These are phyloP conservation scores for Chamaea fasciata DNA, from an alignment of 2,113 vertebrate species.

Conservation along the genomic window DNA sequence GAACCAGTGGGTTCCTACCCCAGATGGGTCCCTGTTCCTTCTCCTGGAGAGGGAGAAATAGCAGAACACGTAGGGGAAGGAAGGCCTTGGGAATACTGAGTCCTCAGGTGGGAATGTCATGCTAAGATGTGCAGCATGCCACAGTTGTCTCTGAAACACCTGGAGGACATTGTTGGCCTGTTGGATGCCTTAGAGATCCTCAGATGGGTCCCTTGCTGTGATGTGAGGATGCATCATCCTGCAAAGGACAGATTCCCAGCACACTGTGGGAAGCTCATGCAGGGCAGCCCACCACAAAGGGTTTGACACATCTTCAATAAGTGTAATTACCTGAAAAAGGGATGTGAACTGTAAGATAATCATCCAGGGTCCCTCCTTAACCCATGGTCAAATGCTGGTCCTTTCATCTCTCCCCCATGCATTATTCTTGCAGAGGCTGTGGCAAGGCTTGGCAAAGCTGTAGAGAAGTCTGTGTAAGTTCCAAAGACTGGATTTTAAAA, in stretches of 20 bases:
- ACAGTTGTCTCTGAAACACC: neutral
- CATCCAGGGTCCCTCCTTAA: neutral
- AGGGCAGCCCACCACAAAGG: neutral
- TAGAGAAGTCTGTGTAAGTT: neutral
- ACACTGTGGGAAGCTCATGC: neutral
- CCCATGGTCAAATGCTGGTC: neutral
- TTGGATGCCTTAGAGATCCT: neutral
- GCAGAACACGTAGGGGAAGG: neutral
- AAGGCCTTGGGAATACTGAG: neutral
- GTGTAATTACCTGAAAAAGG: neutral
- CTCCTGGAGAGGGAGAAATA: neutral
- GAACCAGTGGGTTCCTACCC: neutral
- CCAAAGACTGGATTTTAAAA: neutral
- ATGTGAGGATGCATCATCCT: neutral
- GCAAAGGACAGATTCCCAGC: neutral
- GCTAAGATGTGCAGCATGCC: neutral
- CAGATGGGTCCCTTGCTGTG: neutral
- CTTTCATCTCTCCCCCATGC: neutral
- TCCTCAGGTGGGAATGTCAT: neutral
- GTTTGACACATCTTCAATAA: neutral
- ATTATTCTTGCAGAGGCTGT: neutral
- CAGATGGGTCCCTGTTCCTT: neutral
- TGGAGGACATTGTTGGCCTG: fast-evolving
- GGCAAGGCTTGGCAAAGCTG: neutral
- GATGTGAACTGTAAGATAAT: neutral